These are phyloP conservation scores for Petrolisthes manimaculis DNA, from an alignment of 2,888 invertebrate genomes.

Conservation along the genomic window DNA sequence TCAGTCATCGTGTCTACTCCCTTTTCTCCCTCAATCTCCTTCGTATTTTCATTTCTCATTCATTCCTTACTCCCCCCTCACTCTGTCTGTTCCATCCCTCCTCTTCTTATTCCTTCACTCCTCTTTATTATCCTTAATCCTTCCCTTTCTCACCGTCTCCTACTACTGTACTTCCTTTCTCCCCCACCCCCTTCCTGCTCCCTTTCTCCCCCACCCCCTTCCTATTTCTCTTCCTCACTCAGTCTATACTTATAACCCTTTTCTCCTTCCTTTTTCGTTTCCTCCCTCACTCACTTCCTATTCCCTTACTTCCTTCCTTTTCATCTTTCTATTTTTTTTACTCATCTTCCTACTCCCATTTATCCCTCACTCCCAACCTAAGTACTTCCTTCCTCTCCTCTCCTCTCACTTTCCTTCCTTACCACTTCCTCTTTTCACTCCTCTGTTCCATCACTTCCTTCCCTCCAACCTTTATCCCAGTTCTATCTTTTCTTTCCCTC, in stretches of 20 bases:
- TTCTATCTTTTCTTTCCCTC: too few species aligned
- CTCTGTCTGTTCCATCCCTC: neutral
- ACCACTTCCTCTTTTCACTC: too few species aligned
- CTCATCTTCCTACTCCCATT: neutral
- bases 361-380: too few species aligned
- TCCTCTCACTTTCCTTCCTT: neutral
- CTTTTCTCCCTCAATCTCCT: too few species aligned
- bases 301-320: neutral
- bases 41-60: too few species aligned
- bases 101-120: too few species aligned
- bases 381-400: neutral
- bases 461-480: too few species aligned
- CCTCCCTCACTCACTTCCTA: neutral
- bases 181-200: neutral
- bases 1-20: too few species aligned
- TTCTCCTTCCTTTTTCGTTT: neutral
- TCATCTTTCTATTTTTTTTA: neutral
- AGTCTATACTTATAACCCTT: neutral
- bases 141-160: neutral
- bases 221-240: neutral
- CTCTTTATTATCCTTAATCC: too few species aligned
- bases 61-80: slow-evolving; percentile 10
- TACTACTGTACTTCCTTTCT: neutral
- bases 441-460: too few species aligned
- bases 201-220: neutral